Conservation (phyloP, 2,797 vertebrate species). For the Rhincodon typus region DNA sequence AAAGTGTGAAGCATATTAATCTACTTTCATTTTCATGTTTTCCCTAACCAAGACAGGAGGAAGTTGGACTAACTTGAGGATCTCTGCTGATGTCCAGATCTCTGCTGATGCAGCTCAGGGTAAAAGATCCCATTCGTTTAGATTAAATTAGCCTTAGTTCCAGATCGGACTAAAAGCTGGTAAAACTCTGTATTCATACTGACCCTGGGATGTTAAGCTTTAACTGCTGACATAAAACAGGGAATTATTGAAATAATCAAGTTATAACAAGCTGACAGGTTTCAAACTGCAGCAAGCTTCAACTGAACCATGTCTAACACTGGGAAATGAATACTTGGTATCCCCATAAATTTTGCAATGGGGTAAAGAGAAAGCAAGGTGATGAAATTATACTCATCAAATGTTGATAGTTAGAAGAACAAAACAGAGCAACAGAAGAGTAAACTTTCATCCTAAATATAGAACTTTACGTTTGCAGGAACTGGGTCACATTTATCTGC, state of each 20-base stretch:
- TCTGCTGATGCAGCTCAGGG: too few species aligned
- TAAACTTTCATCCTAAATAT: constrained; percentile 23
- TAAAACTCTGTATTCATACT: not conserved
- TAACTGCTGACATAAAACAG: too few species aligned
- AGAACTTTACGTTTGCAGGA: not conserved
- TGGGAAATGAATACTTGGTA: not conserved
- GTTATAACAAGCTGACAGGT: not conserved
- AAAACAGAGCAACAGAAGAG: not conserved
- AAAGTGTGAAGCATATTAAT: not conserved
- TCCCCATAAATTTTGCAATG: constrained; percentile 20
- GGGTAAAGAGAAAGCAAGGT: not conserved
- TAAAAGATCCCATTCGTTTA: not conserved
- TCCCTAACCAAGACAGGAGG: not conserved
- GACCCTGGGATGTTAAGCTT: too few species aligned
- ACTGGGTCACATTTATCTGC: not conserved
- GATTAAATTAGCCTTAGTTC: not conserved
- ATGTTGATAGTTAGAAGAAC: not conserved
- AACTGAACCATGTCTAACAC: not conserved
- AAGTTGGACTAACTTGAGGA: not conserved
- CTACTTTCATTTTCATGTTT: not conserved
- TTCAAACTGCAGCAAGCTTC: not conserved
- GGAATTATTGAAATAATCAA: not conserved
- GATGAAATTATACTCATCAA: constrained; percentile 14
- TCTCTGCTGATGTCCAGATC: not conserved
- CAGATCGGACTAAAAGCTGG: not conserved